A percentile compares a stretch with the other conserved stretches of the same genome.
Evolutionary conservation across 35 echinoderm and acorn worm genomes (phyloP).

Genomic region (Patiria miniata): DNA sequence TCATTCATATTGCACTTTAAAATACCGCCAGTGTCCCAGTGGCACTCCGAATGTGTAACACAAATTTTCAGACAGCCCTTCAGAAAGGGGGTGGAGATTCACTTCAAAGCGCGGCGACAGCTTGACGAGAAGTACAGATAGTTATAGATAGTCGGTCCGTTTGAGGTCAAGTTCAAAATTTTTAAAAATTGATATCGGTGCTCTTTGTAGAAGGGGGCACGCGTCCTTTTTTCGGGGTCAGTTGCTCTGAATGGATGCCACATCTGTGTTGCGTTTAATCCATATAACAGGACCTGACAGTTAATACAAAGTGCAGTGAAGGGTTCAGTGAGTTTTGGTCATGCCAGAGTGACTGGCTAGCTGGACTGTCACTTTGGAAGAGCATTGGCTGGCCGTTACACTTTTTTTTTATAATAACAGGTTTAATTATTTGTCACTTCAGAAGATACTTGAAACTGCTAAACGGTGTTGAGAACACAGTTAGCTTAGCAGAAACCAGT

Average conservation of each 20-base stretch:
- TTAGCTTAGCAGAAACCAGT: too few species aligned
- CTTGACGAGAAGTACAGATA: not conserved
- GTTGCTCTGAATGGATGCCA: not conserved
- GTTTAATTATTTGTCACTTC: too few species aligned
- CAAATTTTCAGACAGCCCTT: too few species aligned
- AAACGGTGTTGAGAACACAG: too few species aligned
- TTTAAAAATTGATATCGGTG: not conserved
- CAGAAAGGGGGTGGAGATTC: too few species aligned
- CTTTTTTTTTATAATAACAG: too few species aligned
- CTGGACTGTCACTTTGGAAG: not conserved
- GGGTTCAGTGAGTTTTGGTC: not conserved
- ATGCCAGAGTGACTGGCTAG: not conserved
- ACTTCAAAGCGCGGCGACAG: not conserved
- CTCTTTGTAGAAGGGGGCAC: not conserved
- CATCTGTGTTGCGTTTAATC: constrained; percentile 5
- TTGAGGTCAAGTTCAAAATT: not conserved
- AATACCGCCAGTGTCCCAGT: too few species aligned
- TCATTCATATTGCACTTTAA: too few species aligned
- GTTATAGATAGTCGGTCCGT: not conserved
- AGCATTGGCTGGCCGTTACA: too few species aligned
- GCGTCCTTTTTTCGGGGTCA: too few species aligned
- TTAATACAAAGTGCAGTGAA: not conserved
- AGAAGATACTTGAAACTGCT: too few species aligned
- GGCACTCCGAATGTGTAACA: too few species aligned
- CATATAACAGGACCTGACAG: not conserved